These are phyloP conservation scores for Mustela nigripes DNA, from an alignment of 2,113 vertebrate genomes.

Conservation along the genomic window DNA sequence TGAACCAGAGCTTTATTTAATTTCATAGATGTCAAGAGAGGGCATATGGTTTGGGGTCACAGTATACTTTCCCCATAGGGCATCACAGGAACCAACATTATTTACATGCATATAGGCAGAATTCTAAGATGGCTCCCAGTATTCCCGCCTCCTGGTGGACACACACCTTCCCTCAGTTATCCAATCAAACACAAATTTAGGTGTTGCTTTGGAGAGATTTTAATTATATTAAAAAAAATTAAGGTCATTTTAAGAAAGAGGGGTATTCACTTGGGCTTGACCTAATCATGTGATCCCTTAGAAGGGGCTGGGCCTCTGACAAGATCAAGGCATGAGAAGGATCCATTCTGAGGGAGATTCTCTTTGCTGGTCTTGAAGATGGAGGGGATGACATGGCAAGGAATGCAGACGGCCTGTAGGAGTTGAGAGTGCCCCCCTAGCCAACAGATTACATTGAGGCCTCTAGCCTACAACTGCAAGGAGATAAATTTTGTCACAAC, in stretches of 20 bases:
- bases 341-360: neutral
- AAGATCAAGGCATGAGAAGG: neutral
- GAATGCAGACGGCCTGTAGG: neutral
- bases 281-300: neutral
- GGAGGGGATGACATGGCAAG: fast-evolving
- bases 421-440: too few species aligned
- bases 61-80: neutral
- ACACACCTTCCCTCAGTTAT: neutral
- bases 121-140: neutral
- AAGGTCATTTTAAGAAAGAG: neutral
- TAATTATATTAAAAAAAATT: neutral
- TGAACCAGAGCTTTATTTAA: neutral
- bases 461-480: neutral
- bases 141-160: neutral
- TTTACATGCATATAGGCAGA: neutral
- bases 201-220: neutral
- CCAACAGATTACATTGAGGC: neutral
- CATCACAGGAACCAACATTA: neutral
- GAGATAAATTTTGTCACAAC: neutral
- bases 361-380: neutral
- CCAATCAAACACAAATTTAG: neutral
- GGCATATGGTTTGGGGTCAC: neutral
- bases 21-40: neutral
- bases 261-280: neutral
- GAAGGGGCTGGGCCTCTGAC: neutral